Conservation (phyloP, 2,113 vertebrate species). For the Crotalus viridis region DNA sequence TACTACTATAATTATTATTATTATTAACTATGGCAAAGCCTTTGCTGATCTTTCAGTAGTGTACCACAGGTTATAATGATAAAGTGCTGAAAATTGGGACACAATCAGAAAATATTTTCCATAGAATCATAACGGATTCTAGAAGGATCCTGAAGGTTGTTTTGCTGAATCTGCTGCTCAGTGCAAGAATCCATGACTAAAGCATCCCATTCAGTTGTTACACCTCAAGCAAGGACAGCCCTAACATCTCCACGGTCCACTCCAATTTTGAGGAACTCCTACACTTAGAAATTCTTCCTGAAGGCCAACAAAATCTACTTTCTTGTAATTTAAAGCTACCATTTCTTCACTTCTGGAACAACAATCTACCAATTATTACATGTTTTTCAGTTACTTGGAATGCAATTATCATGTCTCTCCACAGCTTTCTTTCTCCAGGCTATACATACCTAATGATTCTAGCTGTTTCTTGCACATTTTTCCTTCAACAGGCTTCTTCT, state of each 20-base stretch:
- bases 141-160: not conserved
- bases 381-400: not conserved
- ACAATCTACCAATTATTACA: not conserved
- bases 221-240: not conserved
- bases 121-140: not conserved
- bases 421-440: not conserved
- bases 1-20: no score
- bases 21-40: not conserved
- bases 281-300: not conserved
- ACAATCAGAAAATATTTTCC: conserved; percentile 56
- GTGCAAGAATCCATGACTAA: not conserved
- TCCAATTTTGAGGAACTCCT: not conserved
- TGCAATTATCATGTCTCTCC: not conserved
- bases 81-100: conserved; percentile 41
- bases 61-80: not conserved
- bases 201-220: not conserved
- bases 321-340: not conserved
- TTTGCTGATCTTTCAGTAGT: not conserved
- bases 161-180: not conserved
- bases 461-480: not conserved
- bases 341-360: not conserved
- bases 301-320: not conserved
- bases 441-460: not conserved
- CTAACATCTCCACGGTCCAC: not conserved
- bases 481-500: not conserved